Evolutionary conservation across 1,140 invertebrate species (phyloP).

Genomic region (Hestina assimilis): DNA sequence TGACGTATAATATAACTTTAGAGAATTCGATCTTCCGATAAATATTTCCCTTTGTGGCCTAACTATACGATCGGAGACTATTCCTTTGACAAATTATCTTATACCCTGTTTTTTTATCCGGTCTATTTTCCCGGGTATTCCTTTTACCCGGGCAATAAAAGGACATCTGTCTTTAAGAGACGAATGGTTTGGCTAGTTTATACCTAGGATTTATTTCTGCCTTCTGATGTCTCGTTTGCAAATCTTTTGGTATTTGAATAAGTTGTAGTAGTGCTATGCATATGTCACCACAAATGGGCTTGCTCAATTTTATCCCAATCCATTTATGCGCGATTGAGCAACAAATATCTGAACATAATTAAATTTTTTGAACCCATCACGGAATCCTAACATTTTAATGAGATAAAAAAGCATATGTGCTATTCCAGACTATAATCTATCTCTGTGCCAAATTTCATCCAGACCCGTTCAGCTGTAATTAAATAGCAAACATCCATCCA

Average conservation of each 20-base stretch:
- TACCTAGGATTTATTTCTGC: not conserved
- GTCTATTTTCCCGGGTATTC: not conserved
- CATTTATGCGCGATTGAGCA: no score
- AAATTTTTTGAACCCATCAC: no score
- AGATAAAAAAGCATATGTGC: no score
- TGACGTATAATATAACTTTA: not conserved
- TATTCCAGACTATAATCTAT: no score
- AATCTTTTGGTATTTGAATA: not conserved
- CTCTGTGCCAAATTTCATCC: no score
- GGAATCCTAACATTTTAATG: no score
- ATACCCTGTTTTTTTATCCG: conserved; percentile 20
- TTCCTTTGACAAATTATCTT: conserved; percentile 32
- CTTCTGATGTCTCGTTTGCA: conserved; percentile 6
- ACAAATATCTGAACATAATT: no score
- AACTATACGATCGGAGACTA: conserved; percentile 12
- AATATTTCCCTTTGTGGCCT: conserved; percentile 26
- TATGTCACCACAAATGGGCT: no score
- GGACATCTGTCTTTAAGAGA: not conserved
- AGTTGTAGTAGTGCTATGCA: no score
- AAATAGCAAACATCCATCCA: no score
- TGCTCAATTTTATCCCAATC: no score
- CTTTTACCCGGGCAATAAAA: conserved; percentile 11
- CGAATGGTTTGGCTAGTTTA: not conserved
- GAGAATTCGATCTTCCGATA: conserved; percentile 10
- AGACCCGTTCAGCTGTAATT: no score